phyloP scores from a whole-genome alignment of 2,113 vertebrate species.

The Isichthys henryi region DNA sequence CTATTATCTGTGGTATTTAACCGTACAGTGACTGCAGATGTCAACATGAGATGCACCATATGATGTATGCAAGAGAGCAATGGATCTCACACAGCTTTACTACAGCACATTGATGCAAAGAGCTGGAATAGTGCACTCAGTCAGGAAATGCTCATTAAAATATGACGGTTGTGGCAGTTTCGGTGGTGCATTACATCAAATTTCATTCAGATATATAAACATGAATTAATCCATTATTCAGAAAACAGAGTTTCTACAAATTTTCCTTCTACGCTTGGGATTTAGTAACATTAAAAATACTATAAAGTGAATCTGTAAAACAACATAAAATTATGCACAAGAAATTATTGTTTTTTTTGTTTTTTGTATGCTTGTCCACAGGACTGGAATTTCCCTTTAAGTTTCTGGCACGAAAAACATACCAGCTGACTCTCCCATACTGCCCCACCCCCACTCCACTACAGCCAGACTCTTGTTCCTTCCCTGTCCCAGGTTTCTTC shows the following conservation, averaged over 20 bases:
- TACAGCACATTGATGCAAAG: slow-evolving; percentile 2
- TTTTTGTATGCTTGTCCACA: neutral
- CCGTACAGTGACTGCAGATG: slow-evolving; percentile 23
- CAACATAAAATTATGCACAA: neutral
- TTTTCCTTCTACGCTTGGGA: neutral
- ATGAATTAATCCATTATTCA: neutral
- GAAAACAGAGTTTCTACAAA: neutral
- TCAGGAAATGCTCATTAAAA: neutral
- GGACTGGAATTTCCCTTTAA: neutral
- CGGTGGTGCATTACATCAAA: neutral
- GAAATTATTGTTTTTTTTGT: neutral
- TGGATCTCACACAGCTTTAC: neutral
- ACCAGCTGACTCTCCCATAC: neutral
- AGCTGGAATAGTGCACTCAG: neutral
- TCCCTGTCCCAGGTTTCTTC: neutral
- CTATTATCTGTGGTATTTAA: slow-evolving; percentile 2
- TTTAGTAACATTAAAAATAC: neutral
- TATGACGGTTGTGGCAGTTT: neutral
- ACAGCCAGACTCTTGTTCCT: neutral
- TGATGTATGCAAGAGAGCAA: slow-evolving; percentile 1
- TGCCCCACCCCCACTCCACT: neutral
- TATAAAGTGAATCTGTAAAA: neutral
- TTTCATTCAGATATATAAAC: neutral
- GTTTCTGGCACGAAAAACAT: neutral
- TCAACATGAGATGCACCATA: neutral